Base-by-base conservation (phyloP, 37 sponge, comb jelly and placozoan genomes). In the Geodia barretti region DNA sequence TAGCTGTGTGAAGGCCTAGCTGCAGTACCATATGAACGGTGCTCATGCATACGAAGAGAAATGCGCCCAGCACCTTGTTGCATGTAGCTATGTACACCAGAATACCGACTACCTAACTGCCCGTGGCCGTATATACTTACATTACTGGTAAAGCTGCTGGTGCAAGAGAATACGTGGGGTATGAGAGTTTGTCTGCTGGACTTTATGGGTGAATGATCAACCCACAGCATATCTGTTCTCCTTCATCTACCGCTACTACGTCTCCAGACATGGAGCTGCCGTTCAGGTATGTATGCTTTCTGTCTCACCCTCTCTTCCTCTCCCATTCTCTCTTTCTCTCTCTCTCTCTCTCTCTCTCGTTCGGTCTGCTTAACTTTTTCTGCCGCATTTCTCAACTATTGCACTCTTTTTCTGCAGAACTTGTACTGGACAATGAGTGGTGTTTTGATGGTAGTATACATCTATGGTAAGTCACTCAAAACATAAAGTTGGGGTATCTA, bases 201-300 rank as follows among this genome's bases (percentile, higher is more conserved):
- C 68, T 30, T 25, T 3, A 34, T 68, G 17, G 2, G 67, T 34
- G 19, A 68, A 5, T 68, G 38, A 7, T 24, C 38, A 7, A 31
- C 24, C 40, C 38, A 9, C 68, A 86, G 87, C 80, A 19, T 75
- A 65, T 31, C 80, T 60, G 28, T 63, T 86, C 39, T 72, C 87
- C 5, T 23, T 79, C 71, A 65, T 79, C 7, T 86, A 74, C 68
- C 65, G 67, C 3, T 24, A 26, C 11, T 3, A 72, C 38, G 31
- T 86, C 1, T 30, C 60, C 54, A 75, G 41, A 26, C 73, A 47
- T 29, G 39, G 25, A 3, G 29, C 59, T 35, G 24, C 14, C 59
- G 78, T 30, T 26, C 75, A 85, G 64, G 85, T 85, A 70, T 32
- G 66, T 69, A 35, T 47, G 54, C 14, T 14, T 14, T 47, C 54